Evolutionary conservation across 2,888 invertebrate genomes (phyloP), one percentile per base, ranked within the genome.

Genomic region (Steinernema carpocapsae): DNA sequence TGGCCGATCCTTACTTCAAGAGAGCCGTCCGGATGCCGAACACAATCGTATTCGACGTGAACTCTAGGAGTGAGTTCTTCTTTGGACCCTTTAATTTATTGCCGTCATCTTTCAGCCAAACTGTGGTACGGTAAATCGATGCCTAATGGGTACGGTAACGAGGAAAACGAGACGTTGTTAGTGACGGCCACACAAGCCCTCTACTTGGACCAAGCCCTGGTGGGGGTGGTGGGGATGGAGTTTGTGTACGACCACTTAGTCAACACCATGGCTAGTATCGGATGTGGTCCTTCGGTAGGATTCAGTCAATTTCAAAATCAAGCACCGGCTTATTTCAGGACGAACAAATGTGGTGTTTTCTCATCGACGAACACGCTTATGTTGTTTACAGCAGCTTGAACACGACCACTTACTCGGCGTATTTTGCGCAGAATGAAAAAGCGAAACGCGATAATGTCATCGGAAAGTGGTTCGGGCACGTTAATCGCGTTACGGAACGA

Each of bases 361-460:
- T 87, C 14, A 73, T 87, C 64, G 87, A 87, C 74, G 87, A 87
- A 74, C 84, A 86, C 72, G 87, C 80, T 37, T 86, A 85, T 72
- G 84, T 87, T 14, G 80, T 85, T 75, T 87, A 82, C 82, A 82
- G 82, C 72, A 84, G 84, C 70, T 77, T 79, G 45, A 74, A 76
- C 48, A 79, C 78, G n/a, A 80, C 78, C 29, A 80, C 79, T 10
- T 46, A 75, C 46, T 83, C 81, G 51, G 82, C 78, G 56, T 77
- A 79, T 19, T 73, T 76, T 46, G 79, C 79, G 71, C 48, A 37
- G 70, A 70, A 29, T 24, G 32, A 1, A 74, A 70, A 71, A 51
- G 71, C 56, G 26, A 37, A 74, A 45, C 37, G 32, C 43, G 42
- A 45, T 19, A 72, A 42, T 22, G 80, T 76, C 24, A 51, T 86